Evolutionary conservation across 2,888 invertebrate species (phyloP).

Genomic region (Idaea dimidiata): DNA sequence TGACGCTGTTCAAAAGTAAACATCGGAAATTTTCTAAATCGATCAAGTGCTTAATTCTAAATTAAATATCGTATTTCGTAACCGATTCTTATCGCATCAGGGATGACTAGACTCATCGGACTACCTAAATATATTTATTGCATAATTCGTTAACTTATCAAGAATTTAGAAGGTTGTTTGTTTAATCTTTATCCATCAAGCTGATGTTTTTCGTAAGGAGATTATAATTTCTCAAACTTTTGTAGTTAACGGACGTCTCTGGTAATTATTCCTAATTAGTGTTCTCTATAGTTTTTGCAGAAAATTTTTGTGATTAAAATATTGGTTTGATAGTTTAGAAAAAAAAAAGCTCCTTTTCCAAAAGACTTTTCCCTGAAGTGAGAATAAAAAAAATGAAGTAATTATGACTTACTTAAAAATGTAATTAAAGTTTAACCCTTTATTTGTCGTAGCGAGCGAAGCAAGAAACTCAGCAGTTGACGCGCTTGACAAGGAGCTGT

Average conservation of each 20-base stretch:
- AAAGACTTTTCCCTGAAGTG: no score
- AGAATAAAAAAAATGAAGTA: not conserved
- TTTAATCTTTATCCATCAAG: not conserved
- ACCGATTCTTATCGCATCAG: not conserved
- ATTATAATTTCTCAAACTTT: not conserved
- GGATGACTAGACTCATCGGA: not conserved
- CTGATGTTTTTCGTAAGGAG: not conserved
- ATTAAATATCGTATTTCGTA: not conserved
- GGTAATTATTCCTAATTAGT: not conserved
- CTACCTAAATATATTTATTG: conserved; percentile 1
- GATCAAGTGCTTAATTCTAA: not conserved
- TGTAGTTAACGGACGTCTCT: not conserved
- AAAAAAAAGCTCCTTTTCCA: no score
- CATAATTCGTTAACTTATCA: not conserved
- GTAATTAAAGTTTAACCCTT: not conserved
- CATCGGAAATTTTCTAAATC: not conserved
- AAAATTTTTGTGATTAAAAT: no score
- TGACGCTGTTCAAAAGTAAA: not conserved
- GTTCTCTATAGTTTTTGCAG: conserved; percentile 4
- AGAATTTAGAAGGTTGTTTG: not conserved
- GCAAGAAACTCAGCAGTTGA: conserved; percentile 76
- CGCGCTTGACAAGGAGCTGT: conserved; percentile 75
- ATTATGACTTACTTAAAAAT: not conserved
- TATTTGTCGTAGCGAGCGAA: conserved; percentile 49
- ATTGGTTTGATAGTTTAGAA: no score